These are phyloP conservation scores for Epizoanthus scotinus DNA, from an alignment of 92 coral and sea anemone genomes.

Conservation along the genomic window DNA sequence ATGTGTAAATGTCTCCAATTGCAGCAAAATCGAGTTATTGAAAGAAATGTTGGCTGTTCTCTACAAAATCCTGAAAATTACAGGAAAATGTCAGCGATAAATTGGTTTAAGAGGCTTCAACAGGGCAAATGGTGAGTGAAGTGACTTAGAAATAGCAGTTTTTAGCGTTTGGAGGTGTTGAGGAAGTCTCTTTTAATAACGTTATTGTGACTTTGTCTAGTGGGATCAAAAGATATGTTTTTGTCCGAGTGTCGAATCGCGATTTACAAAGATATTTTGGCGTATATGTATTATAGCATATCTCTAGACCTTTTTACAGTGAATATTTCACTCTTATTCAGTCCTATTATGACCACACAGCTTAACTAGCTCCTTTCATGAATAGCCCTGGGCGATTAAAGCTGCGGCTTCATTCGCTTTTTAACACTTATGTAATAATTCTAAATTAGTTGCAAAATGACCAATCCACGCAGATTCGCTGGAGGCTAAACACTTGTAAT, in stretches of 20 bases:
- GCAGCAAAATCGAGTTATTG: slow-evolving; percentile 8
- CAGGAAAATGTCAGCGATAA: background rate
- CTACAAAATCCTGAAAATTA: background rate
- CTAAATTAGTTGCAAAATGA: slow-evolving; percentile 2
- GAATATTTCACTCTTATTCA: background rate
- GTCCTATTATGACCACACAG: background rate
- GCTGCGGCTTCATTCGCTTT: background rate
- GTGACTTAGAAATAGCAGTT: background rate
- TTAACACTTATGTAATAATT: background rate
- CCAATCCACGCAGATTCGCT: background rate
- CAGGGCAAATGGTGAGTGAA: slow-evolving; percentile 21
- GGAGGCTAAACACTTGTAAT: background rate
- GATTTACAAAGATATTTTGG: background rate
- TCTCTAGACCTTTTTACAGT: background rate
- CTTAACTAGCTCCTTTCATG: background rate
- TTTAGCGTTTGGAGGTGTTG: background rate
- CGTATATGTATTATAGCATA: background rate
- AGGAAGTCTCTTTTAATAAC: background rate
- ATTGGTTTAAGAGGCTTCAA: background rate
- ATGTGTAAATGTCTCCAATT: slow-evolving; percentile 17
- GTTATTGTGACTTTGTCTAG: background rate
- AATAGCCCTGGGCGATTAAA: background rate
- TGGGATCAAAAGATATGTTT: background rate
- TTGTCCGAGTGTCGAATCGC: background rate
- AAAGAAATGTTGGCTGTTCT: slow-evolving; percentile 8